phyloP scores from a whole-genome alignment of 2,888 invertebrate species.

The Crepidodera aurea region DNA sequence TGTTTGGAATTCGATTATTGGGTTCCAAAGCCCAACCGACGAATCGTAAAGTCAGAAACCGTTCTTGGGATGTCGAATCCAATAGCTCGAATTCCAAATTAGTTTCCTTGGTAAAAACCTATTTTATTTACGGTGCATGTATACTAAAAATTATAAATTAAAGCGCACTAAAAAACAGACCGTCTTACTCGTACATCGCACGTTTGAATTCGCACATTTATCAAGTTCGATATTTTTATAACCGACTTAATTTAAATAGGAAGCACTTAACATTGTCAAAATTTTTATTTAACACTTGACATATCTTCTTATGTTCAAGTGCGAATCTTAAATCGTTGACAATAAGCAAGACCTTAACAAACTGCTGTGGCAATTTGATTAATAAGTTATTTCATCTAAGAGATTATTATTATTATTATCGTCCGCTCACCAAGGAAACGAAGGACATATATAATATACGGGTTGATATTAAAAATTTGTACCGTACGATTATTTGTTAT shows the following conservation, averaged over 20 bases:
- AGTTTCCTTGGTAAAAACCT: too few species aligned
- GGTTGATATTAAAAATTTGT: background rate
- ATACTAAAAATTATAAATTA: too few species aligned
- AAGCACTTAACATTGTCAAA: conserved; percentile 2
- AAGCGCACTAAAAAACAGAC: background rate
- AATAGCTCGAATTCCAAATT: too few species aligned
- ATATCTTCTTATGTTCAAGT: background rate
- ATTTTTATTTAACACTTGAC: background rate
- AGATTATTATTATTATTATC: background rate
- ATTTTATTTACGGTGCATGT: too few species aligned
- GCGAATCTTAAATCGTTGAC: background rate
- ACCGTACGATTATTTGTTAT: too few species aligned
- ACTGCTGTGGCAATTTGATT: background rate
- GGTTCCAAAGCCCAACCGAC: too few species aligned
- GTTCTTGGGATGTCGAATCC: too few species aligned
- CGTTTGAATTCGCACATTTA: background rate
- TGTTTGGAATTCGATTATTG: too few species aligned
- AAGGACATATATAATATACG: background rate
- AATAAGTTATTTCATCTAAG: background rate
- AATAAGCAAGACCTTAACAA: background rate
- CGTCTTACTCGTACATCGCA: background rate
- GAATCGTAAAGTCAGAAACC: too few species aligned
- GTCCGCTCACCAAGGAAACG: background rate
- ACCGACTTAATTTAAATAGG: background rate
- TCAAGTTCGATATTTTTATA: background rate